Conservation (phyloP, 2,797 vertebrate species). For the Myotis planiceps region DNA sequence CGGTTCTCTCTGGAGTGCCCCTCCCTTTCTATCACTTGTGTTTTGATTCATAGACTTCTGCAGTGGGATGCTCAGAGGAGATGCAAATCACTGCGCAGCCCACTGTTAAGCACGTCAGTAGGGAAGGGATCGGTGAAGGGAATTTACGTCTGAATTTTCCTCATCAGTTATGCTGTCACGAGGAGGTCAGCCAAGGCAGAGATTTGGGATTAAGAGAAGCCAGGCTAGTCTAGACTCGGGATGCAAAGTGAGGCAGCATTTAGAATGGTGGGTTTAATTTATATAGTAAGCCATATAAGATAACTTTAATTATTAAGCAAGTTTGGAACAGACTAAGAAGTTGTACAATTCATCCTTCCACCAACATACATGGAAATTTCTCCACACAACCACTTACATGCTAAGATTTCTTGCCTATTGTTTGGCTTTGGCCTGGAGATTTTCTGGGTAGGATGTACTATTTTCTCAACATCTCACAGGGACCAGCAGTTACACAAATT, state of each 20-base stretch:
- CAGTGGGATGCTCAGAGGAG: constrained; percentile 42
- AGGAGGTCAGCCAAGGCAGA: neutral
- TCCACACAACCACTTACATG: neutral
- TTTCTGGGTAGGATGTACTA: neutral
- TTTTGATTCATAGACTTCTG: constrained; percentile 64
- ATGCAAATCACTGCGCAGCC: constrained; percentile 44
- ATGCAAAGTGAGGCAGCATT: neutral
- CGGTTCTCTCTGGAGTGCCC: neutral
- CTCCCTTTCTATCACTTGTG: constrained; percentile 38
- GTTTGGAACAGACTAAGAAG: neutral
- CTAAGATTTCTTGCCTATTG: neutral
- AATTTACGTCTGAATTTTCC: neutral
- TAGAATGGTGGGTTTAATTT: neutral
- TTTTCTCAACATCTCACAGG: constrained; percentile 47
- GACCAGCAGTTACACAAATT: constrained; percentile 42
- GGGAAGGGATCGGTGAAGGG: neutral
- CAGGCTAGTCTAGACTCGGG: neutral
- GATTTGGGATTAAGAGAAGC: neutral
- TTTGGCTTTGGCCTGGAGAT: constrained; percentile 21
- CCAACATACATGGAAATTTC: neutral
- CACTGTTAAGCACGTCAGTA: neutral
- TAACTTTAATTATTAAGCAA: constrained; percentile 44
- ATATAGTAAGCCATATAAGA: neutral
- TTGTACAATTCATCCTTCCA: neutral
- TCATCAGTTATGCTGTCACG: neutral